Percentiles rank a stretch among this genome's conserved stretches.
Evolutionary conservation across 2,888 invertebrate species (phyloP).

Genomic region (Tiliacea citrago): DNA sequence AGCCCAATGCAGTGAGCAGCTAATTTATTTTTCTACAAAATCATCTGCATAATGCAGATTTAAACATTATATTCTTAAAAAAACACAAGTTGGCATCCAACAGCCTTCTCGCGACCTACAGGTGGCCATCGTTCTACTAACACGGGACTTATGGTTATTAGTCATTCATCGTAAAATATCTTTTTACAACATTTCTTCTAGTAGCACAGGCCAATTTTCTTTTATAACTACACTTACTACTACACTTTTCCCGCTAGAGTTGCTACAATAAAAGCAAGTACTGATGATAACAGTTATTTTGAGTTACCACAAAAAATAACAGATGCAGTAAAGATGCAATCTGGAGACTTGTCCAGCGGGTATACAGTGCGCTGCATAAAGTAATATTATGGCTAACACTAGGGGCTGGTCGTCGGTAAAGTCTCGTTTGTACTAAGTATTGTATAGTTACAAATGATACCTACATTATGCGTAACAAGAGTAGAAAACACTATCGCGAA

Average conservation of each 20-base stretch:
- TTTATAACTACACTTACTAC: conserved; percentile 42
- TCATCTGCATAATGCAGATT: conserved; percentile 23
- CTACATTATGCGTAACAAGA: background rate
- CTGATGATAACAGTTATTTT: conserved; percentile 46
- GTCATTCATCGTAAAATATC: conserved; percentile 3
- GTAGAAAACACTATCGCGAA: background rate
- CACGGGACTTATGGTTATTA: conserved; percentile 18
- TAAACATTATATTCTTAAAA: background rate
- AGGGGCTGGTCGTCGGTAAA: background rate
- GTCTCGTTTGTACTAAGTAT: background rate
- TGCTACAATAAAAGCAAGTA: conserved; percentile 37
- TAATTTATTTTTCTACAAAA: conserved; percentile 1
- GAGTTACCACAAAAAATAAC: conserved; percentile 36
- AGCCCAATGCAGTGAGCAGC: background rate
- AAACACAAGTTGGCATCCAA: background rate
- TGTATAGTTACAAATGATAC: background rate
- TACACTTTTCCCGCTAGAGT: conserved; percentile 33
- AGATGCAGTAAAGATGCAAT: conserved; percentile 50
- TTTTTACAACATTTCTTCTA: conserved; percentile 22
- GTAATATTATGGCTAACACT: conserved; percentile 4
- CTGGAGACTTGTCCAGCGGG: conserved; percentile 29
- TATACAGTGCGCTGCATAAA: conserved; percentile 35
- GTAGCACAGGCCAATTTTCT: conserved; percentile 23
- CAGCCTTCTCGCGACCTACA: conserved; percentile 25
- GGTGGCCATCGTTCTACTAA: conserved; percentile 8